Evolutionary conservation across 1,140 invertebrate genomes (phyloP).

Genomic region (Heliconius congener): DNA sequence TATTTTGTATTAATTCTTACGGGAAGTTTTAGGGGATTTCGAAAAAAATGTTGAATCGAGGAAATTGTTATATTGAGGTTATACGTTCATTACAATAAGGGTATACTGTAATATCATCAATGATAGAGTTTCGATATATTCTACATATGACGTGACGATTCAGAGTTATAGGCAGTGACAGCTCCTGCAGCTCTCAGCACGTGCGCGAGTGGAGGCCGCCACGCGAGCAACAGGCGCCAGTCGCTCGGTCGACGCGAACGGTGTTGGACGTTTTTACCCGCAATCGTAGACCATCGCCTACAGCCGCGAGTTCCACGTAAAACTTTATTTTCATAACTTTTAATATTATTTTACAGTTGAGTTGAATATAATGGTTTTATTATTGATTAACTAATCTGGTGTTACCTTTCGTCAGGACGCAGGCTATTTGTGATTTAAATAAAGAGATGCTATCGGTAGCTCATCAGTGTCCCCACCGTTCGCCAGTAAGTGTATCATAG

Average conservation of each 20-base stretch:
- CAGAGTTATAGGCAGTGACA: no score
- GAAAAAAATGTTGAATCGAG: no score
- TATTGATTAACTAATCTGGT: background rate
- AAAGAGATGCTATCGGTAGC: background rate
- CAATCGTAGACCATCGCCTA: background rate
- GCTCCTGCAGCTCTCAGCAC: background rate
- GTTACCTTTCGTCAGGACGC: background rate
- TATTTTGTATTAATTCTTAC: no score
- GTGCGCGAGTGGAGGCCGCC: background rate
- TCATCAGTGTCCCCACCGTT: background rate
- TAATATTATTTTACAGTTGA: background rate
- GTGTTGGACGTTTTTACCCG: background rate
- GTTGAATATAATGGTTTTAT: no score
- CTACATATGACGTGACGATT: no score
- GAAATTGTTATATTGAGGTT: no score
- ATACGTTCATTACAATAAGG: no score
- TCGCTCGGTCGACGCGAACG: background rate
- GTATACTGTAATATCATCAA: no score
- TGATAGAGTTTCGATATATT: no score
- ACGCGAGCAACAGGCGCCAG: background rate
- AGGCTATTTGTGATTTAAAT: background rate
- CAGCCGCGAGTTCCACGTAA: background rate
- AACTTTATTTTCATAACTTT: background rate
- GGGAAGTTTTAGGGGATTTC: no score
- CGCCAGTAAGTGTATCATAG: background rate